A percentile compares a stretch with the other conserved stretches of the same genome.
Evolutionary conservation across 2,113 vertebrate species (phyloP).

Genomic region (Oncorhynchus nerka): DNA sequence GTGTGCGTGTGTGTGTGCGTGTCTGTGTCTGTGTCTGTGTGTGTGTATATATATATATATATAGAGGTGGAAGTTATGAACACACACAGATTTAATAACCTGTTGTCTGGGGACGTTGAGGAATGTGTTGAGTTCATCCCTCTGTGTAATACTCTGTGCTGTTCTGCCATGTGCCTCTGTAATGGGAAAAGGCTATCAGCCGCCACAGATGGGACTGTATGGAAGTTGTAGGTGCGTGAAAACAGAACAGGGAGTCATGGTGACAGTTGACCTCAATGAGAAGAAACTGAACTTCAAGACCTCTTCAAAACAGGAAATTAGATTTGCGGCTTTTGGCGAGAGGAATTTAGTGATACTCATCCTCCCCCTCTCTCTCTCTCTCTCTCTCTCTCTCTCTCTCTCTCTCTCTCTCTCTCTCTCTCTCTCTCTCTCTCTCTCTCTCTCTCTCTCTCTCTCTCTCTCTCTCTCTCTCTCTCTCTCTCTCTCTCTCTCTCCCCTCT

Average conservation of each 20-base stretch:
- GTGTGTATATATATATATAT: no score
- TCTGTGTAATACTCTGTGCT: constrained; percentile 5
- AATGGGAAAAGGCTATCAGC: constrained; percentile 33
- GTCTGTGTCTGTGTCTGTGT: no score
- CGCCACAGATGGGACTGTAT: constrained; percentile 32
- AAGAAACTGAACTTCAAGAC: background rate
- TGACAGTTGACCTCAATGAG: background rate
- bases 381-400: no score
- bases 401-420: fast-evolving
- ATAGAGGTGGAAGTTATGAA: no score
- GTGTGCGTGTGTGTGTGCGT: no score
- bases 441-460: no score
- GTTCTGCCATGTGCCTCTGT: constrained; percentile 36
- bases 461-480: no score
- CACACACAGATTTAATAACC: no score
- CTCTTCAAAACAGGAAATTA: background rate
- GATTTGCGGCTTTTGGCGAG: background rate
- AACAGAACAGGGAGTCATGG: background rate
- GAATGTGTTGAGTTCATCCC: background rate
- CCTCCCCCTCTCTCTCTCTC: background rate
- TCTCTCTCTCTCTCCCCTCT: no score
- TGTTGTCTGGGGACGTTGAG: no score
- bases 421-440: fast-evolving
- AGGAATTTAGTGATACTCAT: no score
- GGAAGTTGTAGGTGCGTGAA: background rate